A percentile compares a stretch with the other conserved stretches of the same genome.
Conservation (phyloP, 2,888 invertebrate genomes). For the Homarus gammarus region DNA sequence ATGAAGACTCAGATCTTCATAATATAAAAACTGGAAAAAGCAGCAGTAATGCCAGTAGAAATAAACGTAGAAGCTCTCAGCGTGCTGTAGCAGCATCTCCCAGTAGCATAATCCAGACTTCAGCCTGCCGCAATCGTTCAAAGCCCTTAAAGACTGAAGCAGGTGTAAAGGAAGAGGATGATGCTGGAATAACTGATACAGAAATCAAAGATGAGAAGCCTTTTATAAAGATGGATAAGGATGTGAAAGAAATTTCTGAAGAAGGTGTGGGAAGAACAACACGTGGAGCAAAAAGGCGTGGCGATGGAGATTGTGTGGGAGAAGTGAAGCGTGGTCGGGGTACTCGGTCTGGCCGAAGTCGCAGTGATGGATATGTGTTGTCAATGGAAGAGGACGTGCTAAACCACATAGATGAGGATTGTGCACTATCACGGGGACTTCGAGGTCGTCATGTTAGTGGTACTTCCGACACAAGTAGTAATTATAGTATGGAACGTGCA, state of each 20-base stretch:
- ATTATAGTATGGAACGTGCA: constrained; percentile 67
- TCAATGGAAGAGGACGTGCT: constrained; percentile 41
- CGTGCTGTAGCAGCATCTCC: constrained; percentile 42
- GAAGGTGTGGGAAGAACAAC: constrained; percentile 55
- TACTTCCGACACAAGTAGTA: constrained; percentile 72
- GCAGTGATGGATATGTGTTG: constrained; percentile 52
- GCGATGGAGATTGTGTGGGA: constrained; percentile 41
- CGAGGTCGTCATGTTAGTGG: constrained; percentile 68
- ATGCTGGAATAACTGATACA: constrained; percentile 1
- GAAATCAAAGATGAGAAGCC: constrained; percentile 51
- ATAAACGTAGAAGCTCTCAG: constrained; percentile 54
- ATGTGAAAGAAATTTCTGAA: constrained; percentile 39
- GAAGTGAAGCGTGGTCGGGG: constrained; percentile 56
- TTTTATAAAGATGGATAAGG: constrained; percentile 33
- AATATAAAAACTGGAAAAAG: constrained; percentile 42
- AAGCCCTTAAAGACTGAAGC: constrained; percentile 51
- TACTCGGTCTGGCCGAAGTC: constrained; percentile 45
- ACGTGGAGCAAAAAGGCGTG: constrained; percentile 58
- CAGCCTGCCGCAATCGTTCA: constrained; percentile 41
- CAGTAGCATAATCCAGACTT: constrained; percentile 10
- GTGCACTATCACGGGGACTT: constrained; percentile 35
- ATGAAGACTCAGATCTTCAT: constrained; percentile 17
- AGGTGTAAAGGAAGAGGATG: constrained; percentile 56
- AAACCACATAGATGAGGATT: constrained; percentile 63
- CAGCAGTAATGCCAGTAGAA: constrained; percentile 32